A percentile compares a stretch with the other conserved stretches of the same genome.
phyloP scores from a whole-genome alignment of 2,113 vertebrate species.

The human (Homo sapiens) region DNA sequence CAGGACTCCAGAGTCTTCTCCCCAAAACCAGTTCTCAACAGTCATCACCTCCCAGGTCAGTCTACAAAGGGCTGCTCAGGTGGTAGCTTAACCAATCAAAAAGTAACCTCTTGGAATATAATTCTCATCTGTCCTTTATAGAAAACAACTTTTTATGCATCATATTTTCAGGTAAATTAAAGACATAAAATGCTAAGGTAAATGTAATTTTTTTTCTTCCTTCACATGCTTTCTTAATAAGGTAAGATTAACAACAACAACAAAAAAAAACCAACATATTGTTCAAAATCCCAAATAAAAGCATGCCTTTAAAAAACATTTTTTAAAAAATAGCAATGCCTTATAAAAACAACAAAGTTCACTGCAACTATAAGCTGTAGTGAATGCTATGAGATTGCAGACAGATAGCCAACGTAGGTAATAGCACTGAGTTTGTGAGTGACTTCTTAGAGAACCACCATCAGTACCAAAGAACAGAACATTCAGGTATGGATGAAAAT shows the following conservation, averaged over 20 bases:
- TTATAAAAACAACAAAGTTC: not conserved
- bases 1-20: not conserved
- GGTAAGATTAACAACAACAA: not conserved
- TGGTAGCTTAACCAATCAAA: not conserved
- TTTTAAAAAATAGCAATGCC: not conserved
- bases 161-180: not conserved
- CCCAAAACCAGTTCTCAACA: not conserved
- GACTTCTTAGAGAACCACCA: rapidly evolving
- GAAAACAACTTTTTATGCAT: not conserved
- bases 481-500: not conserved
- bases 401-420: not conserved
- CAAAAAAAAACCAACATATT: too few relatives aligned
- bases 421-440: not conserved
- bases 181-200: not conserved
- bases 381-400: not conserved
- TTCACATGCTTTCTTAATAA: not conserved
- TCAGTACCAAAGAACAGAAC: not conserved
- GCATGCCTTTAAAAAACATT: not conserved
- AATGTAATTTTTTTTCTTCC: not conserved
- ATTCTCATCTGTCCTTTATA: not conserved
- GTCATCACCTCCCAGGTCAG: not conserved
- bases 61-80: not conserved
- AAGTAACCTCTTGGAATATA: not conserved
- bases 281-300: not conserved
- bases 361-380: rapidly evolving